Percentiles rank a stretch among this genome's conserved stretches.
Evolutionary conservation across 2,888 invertebrate genomes (phyloP).

Genomic region (Drosophila differens): DNA sequence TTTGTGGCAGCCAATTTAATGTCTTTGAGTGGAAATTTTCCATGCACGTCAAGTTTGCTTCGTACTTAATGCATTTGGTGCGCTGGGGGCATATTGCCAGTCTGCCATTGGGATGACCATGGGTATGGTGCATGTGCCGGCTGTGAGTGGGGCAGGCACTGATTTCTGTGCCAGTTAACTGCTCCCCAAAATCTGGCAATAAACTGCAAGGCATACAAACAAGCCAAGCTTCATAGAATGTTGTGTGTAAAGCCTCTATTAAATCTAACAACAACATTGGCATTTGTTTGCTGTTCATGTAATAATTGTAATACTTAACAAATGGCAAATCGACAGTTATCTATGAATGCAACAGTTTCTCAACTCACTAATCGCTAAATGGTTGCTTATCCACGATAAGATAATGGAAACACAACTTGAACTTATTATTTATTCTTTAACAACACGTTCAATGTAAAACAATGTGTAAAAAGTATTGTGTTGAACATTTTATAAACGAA

Average conservation of each 20-base stretch:
- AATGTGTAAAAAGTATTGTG: not conserved
- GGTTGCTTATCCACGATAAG: not conserved
- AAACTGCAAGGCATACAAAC: not conserved
- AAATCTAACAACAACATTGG: not conserved
- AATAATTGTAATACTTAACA: not conserved
- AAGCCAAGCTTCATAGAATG: not conserved
- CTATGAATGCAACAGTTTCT: not conserved
- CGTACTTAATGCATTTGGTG: conserved; percentile 15
- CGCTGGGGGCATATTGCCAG: conserved; percentile 19
- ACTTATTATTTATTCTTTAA: too few relatives aligned
- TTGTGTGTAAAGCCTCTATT: not conserved
- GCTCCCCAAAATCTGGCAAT: conserved; percentile 28
- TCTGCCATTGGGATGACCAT: conserved; percentile 21
- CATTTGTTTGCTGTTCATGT: not conserved
- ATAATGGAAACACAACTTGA: not conserved
- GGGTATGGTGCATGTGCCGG: not conserved
- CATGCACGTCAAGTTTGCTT: conserved; percentile 49
- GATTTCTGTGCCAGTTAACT: not conserved
- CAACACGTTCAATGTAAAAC: not conserved
- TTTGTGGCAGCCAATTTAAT: conserved; percentile 49
- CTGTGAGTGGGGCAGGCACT: not conserved
- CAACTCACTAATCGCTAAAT: not conserved
- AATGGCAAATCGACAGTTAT: conserved; percentile 2
- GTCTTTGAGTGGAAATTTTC: conserved; percentile 69
- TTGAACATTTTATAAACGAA: not conserved